These are phyloP conservation scores for Eclectus roratus DNA, from an alignment of 2,113 vertebrate species.

Conservation along the genomic window DNA sequence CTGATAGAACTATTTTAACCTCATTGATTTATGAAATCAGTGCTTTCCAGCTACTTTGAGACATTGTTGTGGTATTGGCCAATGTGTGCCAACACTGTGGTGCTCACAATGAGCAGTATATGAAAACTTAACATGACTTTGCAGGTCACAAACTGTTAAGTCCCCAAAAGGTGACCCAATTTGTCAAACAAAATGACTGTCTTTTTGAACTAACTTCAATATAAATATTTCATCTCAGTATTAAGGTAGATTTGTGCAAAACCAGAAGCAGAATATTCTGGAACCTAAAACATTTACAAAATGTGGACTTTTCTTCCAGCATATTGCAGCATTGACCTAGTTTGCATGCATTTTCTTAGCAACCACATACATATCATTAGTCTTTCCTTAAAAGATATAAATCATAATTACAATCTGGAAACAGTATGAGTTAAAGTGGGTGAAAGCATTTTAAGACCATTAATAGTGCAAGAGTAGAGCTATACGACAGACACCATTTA, in stretches of 20 bases:
- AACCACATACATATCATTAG: neutral
- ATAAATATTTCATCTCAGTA: neutral
- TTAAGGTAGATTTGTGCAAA: neutral
- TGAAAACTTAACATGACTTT: neutral
- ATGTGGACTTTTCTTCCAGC: neutral
- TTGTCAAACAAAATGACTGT: neutral
- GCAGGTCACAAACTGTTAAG: neutral
- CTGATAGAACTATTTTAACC: neutral
- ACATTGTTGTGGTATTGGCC: neutral
- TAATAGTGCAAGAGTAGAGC: neutral
- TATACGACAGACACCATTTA: neutral
- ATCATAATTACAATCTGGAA: constrained; percentile 12
- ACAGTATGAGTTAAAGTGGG: neutral
- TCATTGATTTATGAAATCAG: neutral
- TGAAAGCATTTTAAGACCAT: constrained; percentile 10
- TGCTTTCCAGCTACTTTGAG: neutral
- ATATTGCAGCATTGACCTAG: neutral
- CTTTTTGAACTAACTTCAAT: neutral
- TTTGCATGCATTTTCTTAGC: neutral
- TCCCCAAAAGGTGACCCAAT: neutral
- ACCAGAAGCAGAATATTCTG: neutral
- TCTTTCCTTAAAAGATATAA: neutral
- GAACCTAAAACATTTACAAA: neutral
- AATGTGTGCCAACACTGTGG: fast-evolving
- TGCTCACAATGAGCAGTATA: neutral